phyloP scores from a whole-genome alignment of 2,113 vertebrate genomes.

The Smithornis capensis region DNA sequence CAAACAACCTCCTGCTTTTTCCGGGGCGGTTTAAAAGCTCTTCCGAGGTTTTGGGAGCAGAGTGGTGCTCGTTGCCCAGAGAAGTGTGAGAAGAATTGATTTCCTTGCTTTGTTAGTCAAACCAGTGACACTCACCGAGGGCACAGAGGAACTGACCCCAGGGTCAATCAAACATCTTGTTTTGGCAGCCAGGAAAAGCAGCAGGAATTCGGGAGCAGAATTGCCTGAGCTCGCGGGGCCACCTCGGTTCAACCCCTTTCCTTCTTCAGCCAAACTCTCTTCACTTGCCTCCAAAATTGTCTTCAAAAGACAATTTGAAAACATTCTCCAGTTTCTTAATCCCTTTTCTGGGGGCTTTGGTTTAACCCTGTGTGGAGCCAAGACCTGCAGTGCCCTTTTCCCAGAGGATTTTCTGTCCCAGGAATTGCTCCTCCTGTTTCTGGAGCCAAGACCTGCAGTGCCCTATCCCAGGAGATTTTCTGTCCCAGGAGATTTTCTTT shows the following conservation, averaged over 20 bases:
- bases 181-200: not conserved
- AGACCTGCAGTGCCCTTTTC: too few species aligned
- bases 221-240: not conserved
- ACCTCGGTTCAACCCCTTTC: not conserved
- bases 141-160: not conserved
- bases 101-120: not conserved
- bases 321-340: not conserved
- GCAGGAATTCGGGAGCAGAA: not conserved
- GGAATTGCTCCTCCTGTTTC: too few species aligned
- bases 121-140: not conserved
- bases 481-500: too few species aligned
- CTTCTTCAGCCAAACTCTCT: not conserved
- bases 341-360: not conserved
- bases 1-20: not conserved
- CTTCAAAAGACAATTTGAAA: not conserved
- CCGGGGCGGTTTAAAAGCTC: not conserved
- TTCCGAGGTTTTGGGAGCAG: not conserved
- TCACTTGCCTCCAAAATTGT: not conserved
- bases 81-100: not conserved
- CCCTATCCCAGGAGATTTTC: not conserved
- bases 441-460: too few species aligned
- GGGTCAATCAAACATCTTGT: not conserved
- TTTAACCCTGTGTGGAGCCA: not conserved
- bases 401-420: too few species aligned
- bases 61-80: not conserved